Evolutionary conservation across 2,888 invertebrate species (phyloP).

Genomic region (Apotomis turbidana): DNA sequence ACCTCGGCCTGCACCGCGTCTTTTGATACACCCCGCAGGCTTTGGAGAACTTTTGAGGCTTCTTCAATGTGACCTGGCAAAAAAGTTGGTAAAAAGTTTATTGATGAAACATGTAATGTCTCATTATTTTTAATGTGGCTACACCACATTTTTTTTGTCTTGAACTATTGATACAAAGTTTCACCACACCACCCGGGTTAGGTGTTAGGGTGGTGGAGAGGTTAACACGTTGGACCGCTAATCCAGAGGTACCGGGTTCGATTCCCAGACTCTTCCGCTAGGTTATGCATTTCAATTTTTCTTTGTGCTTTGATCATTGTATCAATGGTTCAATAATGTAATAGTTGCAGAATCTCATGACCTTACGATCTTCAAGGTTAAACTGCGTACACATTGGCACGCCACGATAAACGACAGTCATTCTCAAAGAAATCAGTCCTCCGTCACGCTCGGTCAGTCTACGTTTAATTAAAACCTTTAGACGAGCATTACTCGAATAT

Average conservation of each 20-base stretch:
- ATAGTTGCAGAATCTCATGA: constrained; percentile 8
- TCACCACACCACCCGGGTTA: no score
- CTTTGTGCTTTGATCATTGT: no score
- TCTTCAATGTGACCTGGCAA: constrained; percentile 74
- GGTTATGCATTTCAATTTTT: no score
- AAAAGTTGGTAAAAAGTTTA: no score
- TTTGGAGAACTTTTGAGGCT: constrained; percentile 86
- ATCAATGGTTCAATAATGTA: not conserved
- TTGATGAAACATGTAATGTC: no score
- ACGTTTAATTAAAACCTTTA: constrained; percentile 15
- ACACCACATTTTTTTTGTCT: no score
- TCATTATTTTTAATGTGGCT: no score
- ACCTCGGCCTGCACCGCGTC: constrained; percentile 86
- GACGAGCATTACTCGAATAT: not conserved
- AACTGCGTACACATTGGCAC: constrained; percentile 2
- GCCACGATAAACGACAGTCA: constrained; percentile 7
- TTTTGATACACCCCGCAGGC: constrained; percentile 85
- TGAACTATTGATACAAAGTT: no score
- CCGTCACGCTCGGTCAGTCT: constrained; percentile 15
- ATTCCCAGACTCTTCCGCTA: no score
- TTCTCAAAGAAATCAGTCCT: constrained; percentile 13
- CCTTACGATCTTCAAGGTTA: constrained; percentile 12
- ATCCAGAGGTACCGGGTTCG: no score
- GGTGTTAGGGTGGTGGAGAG: no score
- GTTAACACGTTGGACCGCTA: no score